A percentile compares a stretch with the other conserved stretches of the same genome.
phyloP scores from a whole-genome alignment of 2,888 invertebrate species.

The Barypeithes pellucidus region DNA sequence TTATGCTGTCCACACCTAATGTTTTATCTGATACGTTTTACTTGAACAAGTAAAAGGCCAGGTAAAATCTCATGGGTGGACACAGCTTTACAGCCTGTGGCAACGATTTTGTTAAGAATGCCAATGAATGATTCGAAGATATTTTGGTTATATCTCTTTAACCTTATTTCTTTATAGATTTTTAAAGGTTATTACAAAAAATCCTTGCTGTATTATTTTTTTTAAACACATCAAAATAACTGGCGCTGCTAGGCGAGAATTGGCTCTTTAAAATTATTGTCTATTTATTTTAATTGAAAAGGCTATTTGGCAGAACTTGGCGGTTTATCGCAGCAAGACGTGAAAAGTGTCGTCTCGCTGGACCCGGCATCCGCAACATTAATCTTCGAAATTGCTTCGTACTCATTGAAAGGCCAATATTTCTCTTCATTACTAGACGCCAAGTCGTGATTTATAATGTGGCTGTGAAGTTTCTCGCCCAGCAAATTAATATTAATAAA shows the following conservation, averaged over 20 bases:
- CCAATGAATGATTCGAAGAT: no score
- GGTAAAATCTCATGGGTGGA: no score
- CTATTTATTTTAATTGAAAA: constrained; percentile 16
- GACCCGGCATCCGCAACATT: constrained; percentile 57
- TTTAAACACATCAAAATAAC: no score
- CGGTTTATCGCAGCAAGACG: constrained; percentile 34
- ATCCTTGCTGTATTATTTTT: no score
- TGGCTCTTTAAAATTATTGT: not conserved
- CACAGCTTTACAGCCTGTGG: no score
- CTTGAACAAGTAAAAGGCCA: no score
- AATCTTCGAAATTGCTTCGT: constrained; percentile 67
- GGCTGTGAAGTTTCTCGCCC: constrained; percentile 44
- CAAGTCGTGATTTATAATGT: constrained; percentile 61
- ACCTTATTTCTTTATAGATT: no score
- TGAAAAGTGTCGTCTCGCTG: constrained; percentile 47
- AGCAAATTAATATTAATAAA: constrained; percentile 54
- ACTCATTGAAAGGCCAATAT: constrained; percentile 64
- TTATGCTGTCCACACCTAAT: no score
- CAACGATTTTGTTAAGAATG: no score
- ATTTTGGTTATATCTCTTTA: no score
- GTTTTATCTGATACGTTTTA: no score
- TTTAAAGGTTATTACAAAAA: no score
- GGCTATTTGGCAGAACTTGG: constrained; percentile 39
- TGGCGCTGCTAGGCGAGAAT: not conserved
- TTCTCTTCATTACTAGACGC: constrained; percentile 65